Evolutionary conservation across 1,140 invertebrate species (phyloP), one percentile per base, ranked within the genome.

Genomic region (Drosophila virilis): DNA sequence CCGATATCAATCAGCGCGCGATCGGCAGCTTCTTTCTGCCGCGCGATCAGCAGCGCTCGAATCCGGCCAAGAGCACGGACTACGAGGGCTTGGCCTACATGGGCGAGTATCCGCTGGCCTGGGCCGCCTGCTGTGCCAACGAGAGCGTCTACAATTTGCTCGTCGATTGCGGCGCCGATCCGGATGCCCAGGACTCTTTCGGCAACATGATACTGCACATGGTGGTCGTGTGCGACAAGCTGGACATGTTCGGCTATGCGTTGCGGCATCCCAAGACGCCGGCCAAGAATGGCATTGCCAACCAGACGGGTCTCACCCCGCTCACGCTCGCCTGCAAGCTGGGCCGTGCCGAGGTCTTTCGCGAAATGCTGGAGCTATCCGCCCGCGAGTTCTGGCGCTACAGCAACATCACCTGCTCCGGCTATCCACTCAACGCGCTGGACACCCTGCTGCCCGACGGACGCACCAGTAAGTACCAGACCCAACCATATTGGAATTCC

Each of bases 401-500:
- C 93, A 99, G 98, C 81, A 99, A 99, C 91, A 99, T 99, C 80
- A 99, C 98, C n/a, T 99, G 98, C 93, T 99, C 98, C 10, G 98
- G 97, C 0, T 99, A 99, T 93, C 98, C 98, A 0, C 93, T 99
- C 2, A 98, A 98, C 93, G 98, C 98, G 13, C 93, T 99, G 79
- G 99, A 99, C 92, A 99, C 98, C 0, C 95, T 99, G 62, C 93
- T 97, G 55, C 97, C 98, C 8, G 97, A 98, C 92, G 98, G 98
- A 69, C 94, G 96, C 90, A 99, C 98, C 77, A 99, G 98, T 99
- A 94, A 94, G 95, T 48, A 52, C 4, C 22, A 0, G 3, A 28
- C 22, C 22, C 22, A 28, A 22, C 2, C 22, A 17, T 17, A 17
- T 17, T n/a, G n/a, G 17, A 17, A 22, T 22, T 22, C 22, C 22